phyloP scores from a whole-genome alignment of 30 jellyfish, hydroid and myxozoan genomes.

The Cassiopea xamachana region DNA sequence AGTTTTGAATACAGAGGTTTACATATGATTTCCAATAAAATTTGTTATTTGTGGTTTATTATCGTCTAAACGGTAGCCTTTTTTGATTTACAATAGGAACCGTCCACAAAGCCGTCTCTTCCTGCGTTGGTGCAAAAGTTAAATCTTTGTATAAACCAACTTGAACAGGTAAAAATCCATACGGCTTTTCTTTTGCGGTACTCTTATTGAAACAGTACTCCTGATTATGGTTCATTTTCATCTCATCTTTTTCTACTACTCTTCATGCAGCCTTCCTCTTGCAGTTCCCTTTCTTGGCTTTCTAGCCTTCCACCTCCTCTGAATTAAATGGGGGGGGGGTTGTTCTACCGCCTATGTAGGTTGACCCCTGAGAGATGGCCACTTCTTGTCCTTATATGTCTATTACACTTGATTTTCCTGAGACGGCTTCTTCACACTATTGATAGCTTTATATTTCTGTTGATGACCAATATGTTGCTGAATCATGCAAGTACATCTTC shows the following conservation, averaged over 20 bases:
- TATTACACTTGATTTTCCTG: too few relatives aligned
- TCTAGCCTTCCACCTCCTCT: too few relatives aligned
- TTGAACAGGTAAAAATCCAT: slow-evolving; percentile 83
- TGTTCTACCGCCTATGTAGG: too few relatives aligned
- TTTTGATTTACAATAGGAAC: slow-evolving; percentile 22
- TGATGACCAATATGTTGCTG: too few relatives aligned
- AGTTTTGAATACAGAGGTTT: neutral
- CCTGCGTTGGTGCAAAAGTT: slow-evolving; percentile 90
- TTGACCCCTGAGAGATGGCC: too few relatives aligned
- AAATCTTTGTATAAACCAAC: slow-evolving; percentile 91
- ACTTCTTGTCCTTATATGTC: too few relatives aligned
- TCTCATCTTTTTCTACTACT: neutral
- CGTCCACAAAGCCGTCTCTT: slow-evolving; percentile 80
- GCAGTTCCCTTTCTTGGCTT: too few relatives aligned
- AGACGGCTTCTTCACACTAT: too few relatives aligned
- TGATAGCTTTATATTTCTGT: too few relatives aligned
- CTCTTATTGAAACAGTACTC: neutral
- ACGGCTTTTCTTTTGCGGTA: neutral
- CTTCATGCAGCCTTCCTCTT: neutral
- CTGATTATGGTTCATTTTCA: neutral
- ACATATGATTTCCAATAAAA: neutral
- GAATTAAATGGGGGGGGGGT: too few relatives aligned
- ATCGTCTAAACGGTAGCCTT: too few relatives aligned
- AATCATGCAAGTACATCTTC: neutral
- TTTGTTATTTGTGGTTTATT: neutral